These are phyloP conservation scores for Pogonomyrmex barbatus DNA, from an alignment of 1,140 invertebrate species.

Conservation along the genomic window DNA sequence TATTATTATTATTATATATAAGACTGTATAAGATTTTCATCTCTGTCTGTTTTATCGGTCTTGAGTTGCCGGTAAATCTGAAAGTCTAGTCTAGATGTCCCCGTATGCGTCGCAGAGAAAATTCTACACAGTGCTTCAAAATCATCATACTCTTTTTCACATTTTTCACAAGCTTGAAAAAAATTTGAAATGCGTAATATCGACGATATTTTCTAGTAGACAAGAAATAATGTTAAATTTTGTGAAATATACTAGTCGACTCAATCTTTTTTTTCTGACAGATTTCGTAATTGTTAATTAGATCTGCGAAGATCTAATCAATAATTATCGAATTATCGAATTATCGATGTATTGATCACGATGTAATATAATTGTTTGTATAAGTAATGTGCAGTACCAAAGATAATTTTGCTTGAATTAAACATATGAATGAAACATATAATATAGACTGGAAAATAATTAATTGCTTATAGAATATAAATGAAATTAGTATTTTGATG, in stretches of 20 bases:
- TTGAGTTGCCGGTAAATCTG: neutral
- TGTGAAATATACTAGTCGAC: constrained; percentile 15
- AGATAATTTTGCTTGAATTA: constrained; percentile 20
- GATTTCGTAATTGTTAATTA: neutral
- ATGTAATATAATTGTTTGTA: constrained; percentile 4
- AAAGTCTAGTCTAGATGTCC: constrained; percentile 40
- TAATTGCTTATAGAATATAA: constrained; percentile 5
- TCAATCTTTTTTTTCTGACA: constrained; percentile 5
- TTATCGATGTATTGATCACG: neutral
- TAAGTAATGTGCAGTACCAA: constrained; percentile 47
- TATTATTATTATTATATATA: neutral
- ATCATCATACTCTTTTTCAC: neutral
- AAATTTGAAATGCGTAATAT: neutral
- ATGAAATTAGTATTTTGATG: neutral
- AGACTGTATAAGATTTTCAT: too few relatives aligned
- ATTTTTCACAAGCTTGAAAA: constrained; percentile 19
- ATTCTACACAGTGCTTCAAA: neutral
- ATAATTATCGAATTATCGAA: too few relatives aligned
- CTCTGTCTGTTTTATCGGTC: constrained; percentile 35
- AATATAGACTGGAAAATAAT: constrained; percentile 28
- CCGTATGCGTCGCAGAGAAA: constrained; percentile 31
- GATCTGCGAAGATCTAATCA: neutral
- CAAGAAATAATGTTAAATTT: neutral
- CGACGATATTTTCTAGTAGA: constrained; percentile 15
- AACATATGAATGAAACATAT: neutral